Conservation (phyloP, 37 sponge, comb jelly and placozoan genomes). For the Mnemiopsis leidyi region DNA sequence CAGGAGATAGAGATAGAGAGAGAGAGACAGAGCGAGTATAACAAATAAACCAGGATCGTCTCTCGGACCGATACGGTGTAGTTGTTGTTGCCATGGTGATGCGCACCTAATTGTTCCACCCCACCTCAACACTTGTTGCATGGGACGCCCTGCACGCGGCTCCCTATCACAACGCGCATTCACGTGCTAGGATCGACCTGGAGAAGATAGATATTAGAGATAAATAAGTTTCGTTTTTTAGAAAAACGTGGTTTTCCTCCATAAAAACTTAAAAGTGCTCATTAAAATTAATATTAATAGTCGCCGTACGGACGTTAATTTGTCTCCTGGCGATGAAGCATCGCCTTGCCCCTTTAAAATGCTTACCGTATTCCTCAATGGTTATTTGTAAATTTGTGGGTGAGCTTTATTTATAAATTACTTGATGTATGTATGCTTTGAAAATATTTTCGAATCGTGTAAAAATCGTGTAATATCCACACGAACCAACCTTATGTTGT, state of each 20-base stretch:
- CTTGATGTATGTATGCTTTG: too few species aligned
- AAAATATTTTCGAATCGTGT: too few species aligned
- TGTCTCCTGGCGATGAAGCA: too few species aligned
- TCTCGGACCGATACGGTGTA: not conserved
- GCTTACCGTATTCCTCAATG: too few species aligned
- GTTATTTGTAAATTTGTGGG: too few species aligned
- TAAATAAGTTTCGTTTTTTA: not conserved
- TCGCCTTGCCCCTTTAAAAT: too few species aligned
- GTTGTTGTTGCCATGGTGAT: not conserved
- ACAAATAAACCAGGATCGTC: not conserved
- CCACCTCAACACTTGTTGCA: not conserved
- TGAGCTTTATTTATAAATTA: too few species aligned
- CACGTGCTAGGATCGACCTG: slow-evolving; percentile 65
- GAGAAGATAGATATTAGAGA: not conserved
- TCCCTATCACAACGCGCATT: not conserved
- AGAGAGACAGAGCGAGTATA: slow-evolving; percentile 6
- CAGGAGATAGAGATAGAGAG: slow-evolving; percentile 22
- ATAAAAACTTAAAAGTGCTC: too few species aligned
- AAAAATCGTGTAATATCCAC: not conserved
- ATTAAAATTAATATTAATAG: not conserved
- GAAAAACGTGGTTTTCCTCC: not conserved
- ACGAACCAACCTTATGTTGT: slow-evolving; percentile 20
- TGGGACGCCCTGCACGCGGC: not conserved
- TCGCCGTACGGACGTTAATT: too few species aligned
- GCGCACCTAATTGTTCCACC: not conserved